These are phyloP conservation scores for Dryadula phaetusa DNA, from an alignment of 2,888 invertebrate species.

Conservation along the genomic window DNA sequence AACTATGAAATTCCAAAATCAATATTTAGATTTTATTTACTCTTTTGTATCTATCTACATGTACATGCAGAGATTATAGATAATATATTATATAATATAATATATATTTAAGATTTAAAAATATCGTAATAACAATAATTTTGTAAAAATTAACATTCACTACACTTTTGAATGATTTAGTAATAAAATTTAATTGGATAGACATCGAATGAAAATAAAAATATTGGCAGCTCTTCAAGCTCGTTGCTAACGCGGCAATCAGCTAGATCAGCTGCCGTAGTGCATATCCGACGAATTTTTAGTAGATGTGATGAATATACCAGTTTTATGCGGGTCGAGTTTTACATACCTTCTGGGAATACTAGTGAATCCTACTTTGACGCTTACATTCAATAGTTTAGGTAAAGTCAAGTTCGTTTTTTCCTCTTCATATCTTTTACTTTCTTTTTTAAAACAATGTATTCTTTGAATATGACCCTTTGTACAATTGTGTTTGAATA, in stretches of 20 bases:
- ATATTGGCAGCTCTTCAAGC: constrained; percentile 48
- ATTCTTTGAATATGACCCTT: too few species aligned
- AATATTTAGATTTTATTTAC: too few species aligned
- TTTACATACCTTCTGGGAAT: constrained; percentile 27
- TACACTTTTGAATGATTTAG: constrained; percentile 23
- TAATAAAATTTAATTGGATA: constrained; percentile 48
- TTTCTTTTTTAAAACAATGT: neutral
- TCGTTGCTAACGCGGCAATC: constrained; percentile 47
- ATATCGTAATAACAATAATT: neutral
- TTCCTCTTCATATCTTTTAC: neutral
- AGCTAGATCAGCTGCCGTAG: constrained; percentile 42
- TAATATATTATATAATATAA: too few species aligned
- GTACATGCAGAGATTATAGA: too few species aligned
- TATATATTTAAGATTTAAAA: neutral
- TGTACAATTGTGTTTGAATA: too few species aligned
- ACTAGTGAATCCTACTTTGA: constrained; percentile 22
- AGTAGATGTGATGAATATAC: constrained; percentile 39
- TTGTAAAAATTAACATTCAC: constrained; percentile 12
- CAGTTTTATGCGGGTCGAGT: constrained; percentile 27
- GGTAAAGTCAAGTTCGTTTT: constrained; percentile 1
- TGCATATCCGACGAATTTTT: constrained; percentile 44
- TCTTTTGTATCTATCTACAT: too few species aligned
- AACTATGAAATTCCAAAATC: too few species aligned
- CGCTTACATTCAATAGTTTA: constrained; percentile 24
- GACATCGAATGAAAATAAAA: constrained; percentile 46